Evolutionary conservation across 2,888 invertebrate genomes (phyloP).

Genomic region (Elmis aenea): DNA sequence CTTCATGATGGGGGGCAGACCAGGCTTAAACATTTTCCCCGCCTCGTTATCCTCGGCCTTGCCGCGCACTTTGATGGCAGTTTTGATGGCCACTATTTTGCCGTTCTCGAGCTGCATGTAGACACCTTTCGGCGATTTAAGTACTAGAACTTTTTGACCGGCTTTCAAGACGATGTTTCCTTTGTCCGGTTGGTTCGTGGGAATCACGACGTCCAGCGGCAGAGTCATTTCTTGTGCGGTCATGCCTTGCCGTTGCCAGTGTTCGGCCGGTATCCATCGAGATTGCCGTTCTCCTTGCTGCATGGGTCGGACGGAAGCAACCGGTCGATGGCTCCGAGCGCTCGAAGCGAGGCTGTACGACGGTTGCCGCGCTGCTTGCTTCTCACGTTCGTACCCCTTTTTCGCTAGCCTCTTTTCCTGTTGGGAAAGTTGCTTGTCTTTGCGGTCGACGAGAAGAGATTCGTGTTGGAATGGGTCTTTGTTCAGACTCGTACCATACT

Average conservation of each 20-base stretch:
- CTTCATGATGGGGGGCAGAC: slow-evolving; percentile 46
- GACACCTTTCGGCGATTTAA: slow-evolving; percentile 93
- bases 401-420: slow-evolving; percentile 92
- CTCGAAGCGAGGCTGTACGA: slow-evolving; percentile 32
- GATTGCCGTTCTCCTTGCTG: slow-evolving; percentile 57
- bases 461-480: slow-evolving; percentile 95
- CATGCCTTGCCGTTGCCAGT: slow-evolving; percentile 91
- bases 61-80: slow-evolving; percentile 64
- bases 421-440: slow-evolving; percentile 89
- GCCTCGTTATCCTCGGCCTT: slow-evolving; percentile 46
- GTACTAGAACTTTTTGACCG: slow-evolving; percentile 89
- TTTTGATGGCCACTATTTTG: slow-evolving; percentile 88
- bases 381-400: slow-evolving; percentile 89
- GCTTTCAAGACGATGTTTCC: slow-evolving; percentile 88
- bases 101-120: slow-evolving; percentile 93
- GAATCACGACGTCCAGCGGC: slow-evolving; percentile 85
- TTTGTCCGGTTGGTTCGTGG: slow-evolving; percentile 84
- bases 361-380: slow-evolving; percentile 61
- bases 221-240: slow-evolving; percentile 92
- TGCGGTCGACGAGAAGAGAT: slow-evolving; percentile 87
- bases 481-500: slow-evolving; percentile 60
- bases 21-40: slow-evolving; percentile 23
- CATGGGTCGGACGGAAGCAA: slow-evolving; percentile 73
- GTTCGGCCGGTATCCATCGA: slow-evolving; percentile 83
- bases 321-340: slow-evolving; percentile 44